Evolutionary conservation across 2,113 vertebrate genomes (phyloP).

Genomic region (Pachycephala philippinensis): DNA sequence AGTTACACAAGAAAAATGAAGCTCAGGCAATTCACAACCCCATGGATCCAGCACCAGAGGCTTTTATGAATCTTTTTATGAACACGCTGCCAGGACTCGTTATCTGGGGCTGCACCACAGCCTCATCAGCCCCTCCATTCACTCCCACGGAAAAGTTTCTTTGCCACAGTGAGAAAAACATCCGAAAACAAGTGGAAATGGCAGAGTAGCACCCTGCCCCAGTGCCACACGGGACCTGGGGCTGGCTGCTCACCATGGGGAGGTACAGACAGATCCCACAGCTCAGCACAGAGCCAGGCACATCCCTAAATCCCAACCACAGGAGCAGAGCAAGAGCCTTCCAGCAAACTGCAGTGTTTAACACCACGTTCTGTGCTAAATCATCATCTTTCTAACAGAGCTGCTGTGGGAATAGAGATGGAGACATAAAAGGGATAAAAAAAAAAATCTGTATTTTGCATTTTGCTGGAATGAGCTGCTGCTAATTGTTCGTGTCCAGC

Average conservation of each 20-base stretch:
- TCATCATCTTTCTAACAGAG: neutral
- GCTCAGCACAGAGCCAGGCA: neutral
- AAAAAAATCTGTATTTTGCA: neutral
- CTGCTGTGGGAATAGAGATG: neutral
- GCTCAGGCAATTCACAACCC: neutral
- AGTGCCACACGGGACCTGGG: accelerated
- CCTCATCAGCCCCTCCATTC: neutral
- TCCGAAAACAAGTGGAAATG: neutral
- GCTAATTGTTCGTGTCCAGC: neutral
- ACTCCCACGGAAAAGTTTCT: neutral
- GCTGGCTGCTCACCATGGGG: neutral
- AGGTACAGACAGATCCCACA: neutral
- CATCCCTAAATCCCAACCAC: neutral
- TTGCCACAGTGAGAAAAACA: neutral
- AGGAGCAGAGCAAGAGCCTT: neutral
- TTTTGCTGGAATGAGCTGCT: neutral
- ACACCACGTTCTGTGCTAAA: neutral
- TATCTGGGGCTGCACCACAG: neutral
- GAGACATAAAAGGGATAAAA: neutral
- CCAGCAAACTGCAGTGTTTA: neutral
- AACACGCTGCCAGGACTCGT: neutral
- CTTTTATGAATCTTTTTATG: neutral
- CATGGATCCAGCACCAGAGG: neutral
- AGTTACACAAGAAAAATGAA: neutral
- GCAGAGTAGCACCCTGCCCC: neutral